These are phyloP conservation scores for Chaenodraco wilsoni DNA, from an alignment of 2,797 vertebrate genomes.

Conservation along the genomic window DNA sequence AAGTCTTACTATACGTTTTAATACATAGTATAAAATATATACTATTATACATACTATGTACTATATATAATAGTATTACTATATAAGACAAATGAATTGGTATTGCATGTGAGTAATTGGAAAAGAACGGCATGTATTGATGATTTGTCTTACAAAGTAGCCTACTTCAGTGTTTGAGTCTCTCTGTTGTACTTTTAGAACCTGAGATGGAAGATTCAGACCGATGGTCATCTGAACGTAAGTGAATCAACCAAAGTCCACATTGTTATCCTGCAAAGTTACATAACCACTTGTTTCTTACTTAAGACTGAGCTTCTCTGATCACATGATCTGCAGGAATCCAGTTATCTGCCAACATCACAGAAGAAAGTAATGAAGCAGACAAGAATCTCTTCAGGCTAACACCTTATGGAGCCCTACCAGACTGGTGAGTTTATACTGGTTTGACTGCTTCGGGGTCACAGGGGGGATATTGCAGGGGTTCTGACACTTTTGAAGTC, in stretches of 20 bases:
- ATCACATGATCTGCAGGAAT: slow-evolving; percentile 61
- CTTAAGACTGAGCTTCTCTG: slow-evolving; percentile 31
- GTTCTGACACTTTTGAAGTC: too few relatives aligned
- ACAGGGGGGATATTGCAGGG: background rate
- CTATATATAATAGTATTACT: too few relatives aligned
- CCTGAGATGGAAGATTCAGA: slow-evolving; percentile 71
- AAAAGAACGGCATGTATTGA: background rate
- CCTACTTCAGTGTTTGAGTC: background rate
- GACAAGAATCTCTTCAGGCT: slow-evolving; percentile 79
- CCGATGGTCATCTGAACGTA: slow-evolving; percentile 70
- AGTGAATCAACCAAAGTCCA: slow-evolving; percentile 54
- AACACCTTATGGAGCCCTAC: slow-evolving; percentile 81
- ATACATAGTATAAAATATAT: too few relatives aligned
- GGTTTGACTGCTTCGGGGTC: slow-evolving; percentile 11
- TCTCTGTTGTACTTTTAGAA: slow-evolving; percentile 52
- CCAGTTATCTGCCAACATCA: slow-evolving; percentile 44
- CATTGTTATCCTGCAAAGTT: background rate
- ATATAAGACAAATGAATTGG: background rate
- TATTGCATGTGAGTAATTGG: background rate
- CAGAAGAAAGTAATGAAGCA: slow-evolving; percentile 52
- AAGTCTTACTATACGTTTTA: background rate
- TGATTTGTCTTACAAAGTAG: background rate
- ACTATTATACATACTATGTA: too few relatives aligned
- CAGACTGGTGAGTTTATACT: slow-evolving; percentile 81
- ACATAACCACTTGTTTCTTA: slow-evolving; percentile 18